Evolutionary conservation across 2,113 vertebrate species (phyloP).

Genomic region (Malurus alboscapulatus): DNA sequence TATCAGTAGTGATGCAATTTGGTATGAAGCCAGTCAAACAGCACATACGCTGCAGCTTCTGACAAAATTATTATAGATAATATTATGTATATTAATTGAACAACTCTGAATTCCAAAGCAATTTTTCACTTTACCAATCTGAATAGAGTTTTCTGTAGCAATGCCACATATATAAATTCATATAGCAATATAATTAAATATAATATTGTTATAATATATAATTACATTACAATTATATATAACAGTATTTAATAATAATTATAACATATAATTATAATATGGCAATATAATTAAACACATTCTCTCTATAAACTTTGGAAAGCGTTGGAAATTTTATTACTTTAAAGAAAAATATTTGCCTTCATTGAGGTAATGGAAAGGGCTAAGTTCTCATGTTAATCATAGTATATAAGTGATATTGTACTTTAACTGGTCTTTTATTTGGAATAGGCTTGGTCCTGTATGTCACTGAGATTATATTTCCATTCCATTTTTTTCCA

Average conservation of each 20-base stretch:
- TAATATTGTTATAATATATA: neutral
- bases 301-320: neutral
- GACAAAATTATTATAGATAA: neutral
- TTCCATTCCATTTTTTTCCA: neutral
- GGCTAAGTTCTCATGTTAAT: neutral
- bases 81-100: neutral
- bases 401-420: neutral
- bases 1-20: neutral
- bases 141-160: neutral
- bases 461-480: neutral
- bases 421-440: neutral
- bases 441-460: neutral
- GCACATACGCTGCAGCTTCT: neutral
- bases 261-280: neutral
- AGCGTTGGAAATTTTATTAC: neutral
- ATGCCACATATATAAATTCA: neutral
- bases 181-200: neutral
- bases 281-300: neutral
- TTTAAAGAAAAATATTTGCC: neutral
- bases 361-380: neutral
- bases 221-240: neutral
- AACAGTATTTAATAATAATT: neutral
- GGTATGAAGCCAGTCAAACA: neutral
- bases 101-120: neutral
- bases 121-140: neutral